Evolutionary conservation across 2,888 invertebrate species (phyloP), one percentile per base, ranked within the genome.

Genomic region (Limenitis camilla): DNA sequence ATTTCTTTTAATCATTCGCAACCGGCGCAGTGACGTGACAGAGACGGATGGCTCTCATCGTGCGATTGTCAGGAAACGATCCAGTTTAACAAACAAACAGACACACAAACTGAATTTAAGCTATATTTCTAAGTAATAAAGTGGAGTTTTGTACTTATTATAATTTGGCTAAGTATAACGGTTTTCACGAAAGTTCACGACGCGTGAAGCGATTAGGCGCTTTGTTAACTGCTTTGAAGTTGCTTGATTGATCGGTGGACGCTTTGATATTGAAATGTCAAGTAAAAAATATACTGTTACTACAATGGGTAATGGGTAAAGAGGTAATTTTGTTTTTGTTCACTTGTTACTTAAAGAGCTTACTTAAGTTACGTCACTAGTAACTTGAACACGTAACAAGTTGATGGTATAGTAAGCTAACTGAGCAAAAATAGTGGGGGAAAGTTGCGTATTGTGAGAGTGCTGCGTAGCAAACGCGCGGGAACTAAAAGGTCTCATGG

Each of bases 31-130:
- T 49, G 58, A 10, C 47, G 29, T 58, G 76, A 72, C 74, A 64
- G 59, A 71, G 74, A 74, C 67, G 68, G 74, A 78, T 78, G 71
- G 67, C 66, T 66, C 63, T 72, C 73, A 76, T 65, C 72, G 62
- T 67, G 62, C 74, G 68, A 73, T 72, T 73, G 76, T 76, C 68
- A 70, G 69, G 66, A 76, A 74, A 71, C 73, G 74, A 76, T 72
- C 72, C 71, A 71, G 69, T 73, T 61, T 51, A 51, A 53, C 49
- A 55, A 54, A 59, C 57, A 55, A 30, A 46, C 40, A 35, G 36
- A 33, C 9, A 7, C 4, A 6, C 0, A 27, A 19, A 32, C 5
- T 5, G 8, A 55, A 10, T 43, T 31, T 33, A 7, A 38, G 36
- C 49, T 11, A 5, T 52, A 44, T 33, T n/a, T 1, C n/a, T 0